Conservation (phyloP, 2,888 invertebrate genomes). For the Drosophila sordidula region DNA sequence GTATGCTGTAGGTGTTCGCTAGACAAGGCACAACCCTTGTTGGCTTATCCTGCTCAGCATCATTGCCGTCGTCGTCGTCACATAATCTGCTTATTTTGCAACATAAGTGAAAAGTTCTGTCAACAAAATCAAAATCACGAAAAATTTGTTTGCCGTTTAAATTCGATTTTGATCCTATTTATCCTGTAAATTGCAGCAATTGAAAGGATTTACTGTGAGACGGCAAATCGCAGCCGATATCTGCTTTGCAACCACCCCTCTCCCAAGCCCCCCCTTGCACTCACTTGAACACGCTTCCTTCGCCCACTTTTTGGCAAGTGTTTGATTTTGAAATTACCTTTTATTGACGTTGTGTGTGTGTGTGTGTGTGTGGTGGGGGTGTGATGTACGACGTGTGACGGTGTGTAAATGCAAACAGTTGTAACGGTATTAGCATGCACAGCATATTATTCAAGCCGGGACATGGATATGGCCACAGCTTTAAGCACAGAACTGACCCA, state of each 20-base stretch:
- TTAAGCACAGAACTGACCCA: constrained; percentile 33
- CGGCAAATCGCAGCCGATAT: constrained; percentile 22
- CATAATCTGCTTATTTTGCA: constrained; percentile 79
- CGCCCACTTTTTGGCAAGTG: constrained; percentile 45
- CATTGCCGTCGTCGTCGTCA: constrained; percentile 17
- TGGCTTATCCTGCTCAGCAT: constrained; percentile 45
- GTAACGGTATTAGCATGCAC: constrained; percentile 46
- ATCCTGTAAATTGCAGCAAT: constrained; percentile 83
- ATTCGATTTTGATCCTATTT: constrained; percentile 84
- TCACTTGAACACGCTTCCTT: constrained; percentile 14
- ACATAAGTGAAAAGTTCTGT: constrained; percentile 83
- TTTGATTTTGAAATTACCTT: constrained; percentile 83
- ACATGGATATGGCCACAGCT: constrained; percentile 40
- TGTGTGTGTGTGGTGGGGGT: constrained; percentile 11
- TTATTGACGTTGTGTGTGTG: constrained; percentile 45
- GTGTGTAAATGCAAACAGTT: constrained; percentile 50
- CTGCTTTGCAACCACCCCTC: background rate
- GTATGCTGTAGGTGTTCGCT: constrained; percentile 60
- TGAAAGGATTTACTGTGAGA: constrained; percentile 81
- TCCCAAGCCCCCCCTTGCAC: background rate
- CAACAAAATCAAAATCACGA: constrained; percentile 77
- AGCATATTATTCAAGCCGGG: constrained; percentile 12
- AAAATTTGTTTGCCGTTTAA: constrained; percentile 84
- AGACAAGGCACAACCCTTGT: constrained; percentile 60
- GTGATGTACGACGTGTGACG: constrained; percentile 30